phyloP scores from a whole-genome alignment of 1,140 invertebrate genomes.

The Atta texana region DNA sequence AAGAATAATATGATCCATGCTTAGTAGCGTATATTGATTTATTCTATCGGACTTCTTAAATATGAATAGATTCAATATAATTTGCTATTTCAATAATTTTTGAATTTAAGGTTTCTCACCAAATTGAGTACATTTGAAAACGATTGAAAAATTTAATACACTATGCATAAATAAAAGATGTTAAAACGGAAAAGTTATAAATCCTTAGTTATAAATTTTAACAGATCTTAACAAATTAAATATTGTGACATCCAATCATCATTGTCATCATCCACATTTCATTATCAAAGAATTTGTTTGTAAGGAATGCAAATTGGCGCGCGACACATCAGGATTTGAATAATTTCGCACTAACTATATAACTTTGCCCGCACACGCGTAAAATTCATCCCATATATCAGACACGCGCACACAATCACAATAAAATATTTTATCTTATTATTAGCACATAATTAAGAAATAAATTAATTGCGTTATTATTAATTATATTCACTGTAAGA shows the following conservation, averaged over 20 bases:
- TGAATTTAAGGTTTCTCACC: neutral
- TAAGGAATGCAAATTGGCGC: neutral
- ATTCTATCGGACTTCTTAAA: neutral
- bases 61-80: neutral
- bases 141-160: neutral
- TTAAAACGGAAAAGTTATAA: neutral
- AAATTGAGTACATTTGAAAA: neutral
- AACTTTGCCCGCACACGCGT: constrained; percentile 25
- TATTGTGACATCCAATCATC: neutral
- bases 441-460: neutral
- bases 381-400: constrained; percentile 48
- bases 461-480: constrained; percentile 18
- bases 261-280: neutral
- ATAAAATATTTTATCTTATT: neutral
- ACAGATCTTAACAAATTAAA: neutral
- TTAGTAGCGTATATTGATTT: constrained; percentile 36
- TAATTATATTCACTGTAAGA: neutral
- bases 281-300: neutral
- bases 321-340: neutral
- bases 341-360: constrained; percentile 27
- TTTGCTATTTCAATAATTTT: neutral
- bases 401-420: too few species aligned
- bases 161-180: neutral
- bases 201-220: too few species aligned
- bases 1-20: constrained; percentile 5